Conservation (phyloP, 2,797 vertebrate species). For the Enteromius mattozi region DNA sequence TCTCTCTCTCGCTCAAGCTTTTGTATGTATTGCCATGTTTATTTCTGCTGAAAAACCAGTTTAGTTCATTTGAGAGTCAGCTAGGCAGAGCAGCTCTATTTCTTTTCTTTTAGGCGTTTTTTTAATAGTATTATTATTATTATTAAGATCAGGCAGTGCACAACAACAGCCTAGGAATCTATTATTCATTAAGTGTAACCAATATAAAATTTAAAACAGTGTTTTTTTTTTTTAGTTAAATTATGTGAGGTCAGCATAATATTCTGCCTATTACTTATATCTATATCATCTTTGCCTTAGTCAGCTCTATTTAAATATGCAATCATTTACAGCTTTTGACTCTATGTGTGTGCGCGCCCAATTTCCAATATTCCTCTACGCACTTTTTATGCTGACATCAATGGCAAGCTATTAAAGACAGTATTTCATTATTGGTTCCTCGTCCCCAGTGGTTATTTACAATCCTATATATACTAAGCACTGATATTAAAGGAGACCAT, state of each 20-base stretch:
- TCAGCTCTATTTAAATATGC: constrained; percentile 99
- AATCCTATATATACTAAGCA: constrained; percentile 99
- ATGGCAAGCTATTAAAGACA: constrained; percentile 99
- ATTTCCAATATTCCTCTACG: constrained; percentile 99
- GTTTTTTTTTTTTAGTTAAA: constrained; percentile 86
- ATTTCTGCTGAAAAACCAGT: constrained; percentile 82
- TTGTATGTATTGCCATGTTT: constrained; percentile 80
- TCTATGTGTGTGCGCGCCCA: constrained; percentile 93
- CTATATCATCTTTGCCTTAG: constrained; percentile 99
- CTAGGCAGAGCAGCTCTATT: constrained; percentile 78
- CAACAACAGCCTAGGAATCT: constrained; percentile 95
- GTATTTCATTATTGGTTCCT: constrained; percentile 99
- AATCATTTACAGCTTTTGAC: constrained; percentile 99
- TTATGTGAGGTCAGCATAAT: constrained; percentile 99
- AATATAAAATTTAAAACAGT: constrained; percentile 99
- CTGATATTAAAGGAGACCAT: constrained; percentile 99
- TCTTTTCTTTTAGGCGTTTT: constrained; percentile 70
- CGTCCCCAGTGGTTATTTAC: constrained; percentile 99
- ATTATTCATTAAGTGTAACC: constrained; percentile 99
- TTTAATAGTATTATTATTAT: constrained; percentile 43
- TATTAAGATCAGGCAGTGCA: constrained; percentile 90
- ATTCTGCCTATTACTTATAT: constrained; percentile 99
- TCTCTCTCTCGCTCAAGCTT: constrained; percentile 55
- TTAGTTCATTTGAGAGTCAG: constrained; percentile 83
- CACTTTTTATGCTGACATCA: constrained; percentile 99